These are phyloP conservation scores for Chloroceryle aenea DNA, from an alignment of 2,113 vertebrate species.

Conservation along the genomic window DNA sequence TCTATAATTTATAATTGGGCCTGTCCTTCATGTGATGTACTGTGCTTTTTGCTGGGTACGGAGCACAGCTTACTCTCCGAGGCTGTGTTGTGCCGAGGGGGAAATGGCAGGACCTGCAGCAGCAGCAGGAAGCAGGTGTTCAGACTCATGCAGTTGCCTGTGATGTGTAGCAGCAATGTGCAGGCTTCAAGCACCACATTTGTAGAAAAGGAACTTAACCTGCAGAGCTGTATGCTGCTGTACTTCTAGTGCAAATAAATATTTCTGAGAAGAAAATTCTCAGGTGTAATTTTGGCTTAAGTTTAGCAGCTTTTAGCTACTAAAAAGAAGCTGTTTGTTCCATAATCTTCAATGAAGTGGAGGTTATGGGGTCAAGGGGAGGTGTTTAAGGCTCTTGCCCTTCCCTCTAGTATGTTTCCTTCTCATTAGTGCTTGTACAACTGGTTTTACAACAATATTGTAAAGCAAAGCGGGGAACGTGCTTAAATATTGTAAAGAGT, in stretches of 20 bases:
- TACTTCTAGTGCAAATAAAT: background rate
- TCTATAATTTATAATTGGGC: rapidly evolving
- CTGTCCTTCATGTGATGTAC: background rate
- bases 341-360: background rate
- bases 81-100: background rate
- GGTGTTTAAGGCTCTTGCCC: background rate
- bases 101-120: background rate
- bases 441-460: background rate
- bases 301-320: background rate
- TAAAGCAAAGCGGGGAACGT: background rate
- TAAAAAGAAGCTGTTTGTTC: background rate
- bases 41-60: background rate
- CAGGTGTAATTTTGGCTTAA: background rate
- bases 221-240: background rate
- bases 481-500: background rate
- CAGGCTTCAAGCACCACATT: background rate
- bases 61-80: background rate
- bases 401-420: background rate
- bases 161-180: background rate
- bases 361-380: background rate
- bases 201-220: background rate
- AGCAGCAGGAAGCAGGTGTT: background rate
- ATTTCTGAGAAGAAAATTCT: background rate
- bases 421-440: background rate
- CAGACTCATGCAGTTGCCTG: background rate